Percentiles rank a stretch among this genome's conserved stretches.
These are phyloP conservation scores for Psilopsiagon aurifrons DNA, from an alignment of 2,113 vertebrate genomes.

Conservation along the genomic window DNA sequence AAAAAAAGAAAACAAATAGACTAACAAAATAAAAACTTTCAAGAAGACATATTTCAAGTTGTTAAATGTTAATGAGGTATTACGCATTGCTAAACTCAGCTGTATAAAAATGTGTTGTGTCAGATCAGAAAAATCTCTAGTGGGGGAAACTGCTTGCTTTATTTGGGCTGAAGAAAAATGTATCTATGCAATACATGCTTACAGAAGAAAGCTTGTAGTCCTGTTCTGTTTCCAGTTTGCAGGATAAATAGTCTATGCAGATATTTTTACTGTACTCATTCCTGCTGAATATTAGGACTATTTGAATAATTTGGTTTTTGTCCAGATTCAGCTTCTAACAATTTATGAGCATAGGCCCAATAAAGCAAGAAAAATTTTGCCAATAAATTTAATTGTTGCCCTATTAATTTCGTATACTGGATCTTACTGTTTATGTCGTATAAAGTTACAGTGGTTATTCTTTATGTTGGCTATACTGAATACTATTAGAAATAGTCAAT, in stretches of 20 bases:
- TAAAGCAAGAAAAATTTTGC: neutral
- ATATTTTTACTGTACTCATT: neutral
- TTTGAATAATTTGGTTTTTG: neutral
- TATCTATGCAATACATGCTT: neutral
- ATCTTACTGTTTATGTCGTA: neutral
- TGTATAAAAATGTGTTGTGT: slow-evolving; percentile 24
- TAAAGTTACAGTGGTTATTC: neutral
- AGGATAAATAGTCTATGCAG: neutral
- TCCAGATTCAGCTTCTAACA: neutral
- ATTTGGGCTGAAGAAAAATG: neutral
- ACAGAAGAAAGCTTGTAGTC: neutral
- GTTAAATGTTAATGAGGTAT: slow-evolving; percentile 30
- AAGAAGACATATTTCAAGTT: neutral
- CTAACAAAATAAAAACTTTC: neutral
- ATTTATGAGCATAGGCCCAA: neutral
- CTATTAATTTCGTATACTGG: neutral
- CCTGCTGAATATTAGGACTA: neutral
- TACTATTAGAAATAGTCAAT: neutral
- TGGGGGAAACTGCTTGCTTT: neutral
- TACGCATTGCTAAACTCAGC: slow-evolving; percentile 19
- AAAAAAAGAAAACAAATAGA: too few species aligned
- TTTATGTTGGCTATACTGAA: neutral
- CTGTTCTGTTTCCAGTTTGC: neutral
- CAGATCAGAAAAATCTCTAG: slow-evolving; percentile 9
- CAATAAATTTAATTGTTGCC: neutral